phyloP scores from a whole-genome alignment of 2,797 vertebrate species.

The Sitta carolinensis region DNA sequence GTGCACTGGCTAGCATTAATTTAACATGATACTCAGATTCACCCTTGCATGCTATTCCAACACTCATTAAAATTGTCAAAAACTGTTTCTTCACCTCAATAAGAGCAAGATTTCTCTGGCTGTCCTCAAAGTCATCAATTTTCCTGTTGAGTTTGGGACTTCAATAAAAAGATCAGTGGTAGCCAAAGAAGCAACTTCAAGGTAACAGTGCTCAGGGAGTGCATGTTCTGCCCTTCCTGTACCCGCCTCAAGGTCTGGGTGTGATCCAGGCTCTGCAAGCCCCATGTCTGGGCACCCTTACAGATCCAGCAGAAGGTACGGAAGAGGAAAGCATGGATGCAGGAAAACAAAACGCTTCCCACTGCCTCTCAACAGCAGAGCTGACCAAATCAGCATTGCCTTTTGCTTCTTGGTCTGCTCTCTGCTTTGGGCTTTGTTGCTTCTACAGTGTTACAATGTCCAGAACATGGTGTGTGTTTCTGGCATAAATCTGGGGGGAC shows the following conservation, averaged over 20 bases:
- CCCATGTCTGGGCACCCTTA: rapidly evolving
- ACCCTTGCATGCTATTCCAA: background rate
- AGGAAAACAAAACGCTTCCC: background rate
- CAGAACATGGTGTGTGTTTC: rapidly evolving
- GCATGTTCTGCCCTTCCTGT: background rate
- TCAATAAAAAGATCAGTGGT: background rate
- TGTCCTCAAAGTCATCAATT: background rate
- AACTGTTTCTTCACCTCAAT: background rate
- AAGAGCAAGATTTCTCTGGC: background rate
- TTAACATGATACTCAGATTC: background rate
- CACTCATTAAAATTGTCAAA: background rate
- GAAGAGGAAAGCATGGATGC: background rate
- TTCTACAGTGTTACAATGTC: background rate
- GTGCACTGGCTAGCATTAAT: background rate
- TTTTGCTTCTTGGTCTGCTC: background rate
- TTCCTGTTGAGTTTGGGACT: background rate
- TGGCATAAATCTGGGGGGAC: background rate
- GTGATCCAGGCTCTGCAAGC: background rate
- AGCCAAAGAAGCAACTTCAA: background rate
- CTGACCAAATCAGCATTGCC: background rate
- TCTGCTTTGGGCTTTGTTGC: background rate
- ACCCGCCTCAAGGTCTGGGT: background rate
- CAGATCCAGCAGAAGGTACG: background rate
- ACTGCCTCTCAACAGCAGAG: background rate
- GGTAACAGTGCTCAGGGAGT: background rate